These are phyloP conservation scores for Tenualosa thibaudeaui DNA, from an alignment of 2,797 vertebrate species.

Conservation along the genomic window DNA sequence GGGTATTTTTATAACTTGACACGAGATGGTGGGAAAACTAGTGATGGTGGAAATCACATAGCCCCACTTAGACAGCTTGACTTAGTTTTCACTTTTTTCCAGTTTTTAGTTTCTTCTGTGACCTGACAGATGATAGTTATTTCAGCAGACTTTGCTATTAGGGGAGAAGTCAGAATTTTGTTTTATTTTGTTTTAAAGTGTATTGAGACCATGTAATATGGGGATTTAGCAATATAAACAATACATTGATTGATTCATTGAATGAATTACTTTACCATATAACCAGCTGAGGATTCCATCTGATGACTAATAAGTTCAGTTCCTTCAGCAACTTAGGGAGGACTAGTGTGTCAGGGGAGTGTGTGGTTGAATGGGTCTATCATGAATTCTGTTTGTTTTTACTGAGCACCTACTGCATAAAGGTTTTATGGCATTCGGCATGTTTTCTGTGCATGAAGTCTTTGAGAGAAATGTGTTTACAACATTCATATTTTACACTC, in stretches of 20 bases:
- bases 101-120: not conserved
- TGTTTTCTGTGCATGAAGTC: slow-evolving; percentile 43
- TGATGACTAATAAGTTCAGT: too few relatives aligned
- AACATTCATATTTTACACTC: slow-evolving; percentile 68
- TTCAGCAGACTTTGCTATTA: not conserved
- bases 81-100: not conserved
- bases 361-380: not conserved
- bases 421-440: slow-evolving; percentile 69
- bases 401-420: slow-evolving; percentile 62
- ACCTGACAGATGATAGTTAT: not conserved
- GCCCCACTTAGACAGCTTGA: not conserved
- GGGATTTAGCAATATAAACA: too few relatives aligned
- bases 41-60: not conserved
- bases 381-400: slow-evolving; percentile 61
- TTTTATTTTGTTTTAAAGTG: not conserved
- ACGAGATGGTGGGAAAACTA: not conserved
- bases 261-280: too few relatives aligned
- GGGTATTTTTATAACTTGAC: slow-evolving; percentile 8
- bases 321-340: not conserved
- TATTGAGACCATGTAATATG: too few relatives aligned
- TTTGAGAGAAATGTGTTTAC: slow-evolving; percentile 59
- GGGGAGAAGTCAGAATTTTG: not conserved
- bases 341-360: not conserved
- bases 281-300: too few relatives aligned
- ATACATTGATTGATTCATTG: too few relatives aligned